phyloP scores from a whole-genome alignment of 2,888 invertebrate species.

The Ochropleura plecta region DNA sequence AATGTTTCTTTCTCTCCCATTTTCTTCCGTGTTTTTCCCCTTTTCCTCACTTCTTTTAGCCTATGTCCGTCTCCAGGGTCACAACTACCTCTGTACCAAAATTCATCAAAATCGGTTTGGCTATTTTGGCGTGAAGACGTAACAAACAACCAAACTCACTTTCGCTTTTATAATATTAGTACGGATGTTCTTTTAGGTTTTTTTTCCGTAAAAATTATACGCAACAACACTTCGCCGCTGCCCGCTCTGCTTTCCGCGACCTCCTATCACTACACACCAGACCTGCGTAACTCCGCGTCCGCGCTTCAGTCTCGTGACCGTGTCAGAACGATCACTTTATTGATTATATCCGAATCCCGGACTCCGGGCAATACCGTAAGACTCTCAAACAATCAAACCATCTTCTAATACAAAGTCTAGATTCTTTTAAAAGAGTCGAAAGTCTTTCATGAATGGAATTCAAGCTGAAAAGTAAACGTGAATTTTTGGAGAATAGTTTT shows the following conservation, averaged over 20 bases:
- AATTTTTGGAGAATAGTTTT: slow-evolving; percentile 13
- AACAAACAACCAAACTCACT: too few species aligned
- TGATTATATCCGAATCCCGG: slow-evolving; percentile 80
- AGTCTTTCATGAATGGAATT: slow-evolving; percentile 53
- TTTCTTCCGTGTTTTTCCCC: too few species aligned
- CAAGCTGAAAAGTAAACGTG: slow-evolving; percentile 58
- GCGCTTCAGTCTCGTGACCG: slow-evolving; percentile 86
- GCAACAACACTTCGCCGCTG: neutral
- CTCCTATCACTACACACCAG: slow-evolving; percentile 55
- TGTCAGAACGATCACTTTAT: slow-evolving; percentile 87
- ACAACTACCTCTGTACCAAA: too few species aligned
- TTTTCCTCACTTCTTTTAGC: too few species aligned
- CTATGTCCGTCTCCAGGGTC: too few species aligned
- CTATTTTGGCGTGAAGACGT: too few species aligned
- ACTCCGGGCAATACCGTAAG: slow-evolving; percentile 63
- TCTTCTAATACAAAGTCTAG: slow-evolving; percentile 52
- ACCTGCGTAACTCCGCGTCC: slow-evolving; percentile 86
- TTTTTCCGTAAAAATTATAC: too few species aligned
- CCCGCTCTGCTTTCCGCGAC: slow-evolving; percentile 62
- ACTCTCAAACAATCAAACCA: slow-evolving; percentile 57
- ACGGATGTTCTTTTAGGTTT: too few species aligned
- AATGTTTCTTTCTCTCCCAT: too few species aligned
- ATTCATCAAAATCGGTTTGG: too few species aligned
- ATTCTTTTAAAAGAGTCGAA: slow-evolving; percentile 40
- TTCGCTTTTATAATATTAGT: too few species aligned